These are phyloP conservation scores for Synanceia verrucosa DNA, from an alignment of 2,797 vertebrate genomes.

Conservation along the genomic window DNA sequence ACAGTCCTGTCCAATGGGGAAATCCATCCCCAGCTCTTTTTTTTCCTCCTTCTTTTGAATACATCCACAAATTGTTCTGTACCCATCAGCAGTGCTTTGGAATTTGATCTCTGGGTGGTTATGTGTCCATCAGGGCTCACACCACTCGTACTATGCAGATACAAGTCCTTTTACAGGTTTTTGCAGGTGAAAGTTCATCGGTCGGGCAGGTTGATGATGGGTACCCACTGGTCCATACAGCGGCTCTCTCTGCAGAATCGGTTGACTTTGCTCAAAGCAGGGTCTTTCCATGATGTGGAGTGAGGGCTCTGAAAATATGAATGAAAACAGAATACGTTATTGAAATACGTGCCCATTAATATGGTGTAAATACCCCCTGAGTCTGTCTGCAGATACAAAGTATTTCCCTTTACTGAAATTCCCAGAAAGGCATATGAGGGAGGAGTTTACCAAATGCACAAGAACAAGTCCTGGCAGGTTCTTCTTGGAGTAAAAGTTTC, in stretches of 20 bases:
- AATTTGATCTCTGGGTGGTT: conserved; percentile 74
- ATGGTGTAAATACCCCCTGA: background rate
- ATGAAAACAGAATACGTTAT: background rate
- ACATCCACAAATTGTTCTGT: conserved; percentile 51
- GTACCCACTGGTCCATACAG: conserved; percentile 97
- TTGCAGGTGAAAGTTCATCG: conserved; percentile 83
- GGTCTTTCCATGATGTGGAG: conserved; percentile 90
- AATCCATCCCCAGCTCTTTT: conserved; percentile 66
- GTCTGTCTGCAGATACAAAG: background rate
- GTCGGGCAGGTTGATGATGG: conserved; percentile 95
- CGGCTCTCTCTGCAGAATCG: conserved; percentile 95
- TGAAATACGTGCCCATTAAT: background rate
- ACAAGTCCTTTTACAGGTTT: conserved; percentile 49
- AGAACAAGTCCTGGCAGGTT: conserved; percentile 66
- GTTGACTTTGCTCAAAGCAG: conserved; percentile 92
- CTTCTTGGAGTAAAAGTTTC: conserved; percentile 36
- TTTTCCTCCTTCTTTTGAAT: conserved; percentile 36
- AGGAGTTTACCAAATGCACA: conserved; percentile 48
- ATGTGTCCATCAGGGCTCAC: conserved; percentile 81
- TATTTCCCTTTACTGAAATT: conserved; percentile 42
- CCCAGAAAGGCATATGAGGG: conserved; percentile 47
- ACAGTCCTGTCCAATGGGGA: conserved; percentile 70
- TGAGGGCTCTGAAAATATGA: conserved; percentile 87
- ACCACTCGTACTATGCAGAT: conserved; percentile 70
- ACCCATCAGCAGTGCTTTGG: conserved; percentile 73